Base-by-base conservation (phyloP, 1,140 invertebrate genomes). In the Zaprionus camerounensis region DNA sequence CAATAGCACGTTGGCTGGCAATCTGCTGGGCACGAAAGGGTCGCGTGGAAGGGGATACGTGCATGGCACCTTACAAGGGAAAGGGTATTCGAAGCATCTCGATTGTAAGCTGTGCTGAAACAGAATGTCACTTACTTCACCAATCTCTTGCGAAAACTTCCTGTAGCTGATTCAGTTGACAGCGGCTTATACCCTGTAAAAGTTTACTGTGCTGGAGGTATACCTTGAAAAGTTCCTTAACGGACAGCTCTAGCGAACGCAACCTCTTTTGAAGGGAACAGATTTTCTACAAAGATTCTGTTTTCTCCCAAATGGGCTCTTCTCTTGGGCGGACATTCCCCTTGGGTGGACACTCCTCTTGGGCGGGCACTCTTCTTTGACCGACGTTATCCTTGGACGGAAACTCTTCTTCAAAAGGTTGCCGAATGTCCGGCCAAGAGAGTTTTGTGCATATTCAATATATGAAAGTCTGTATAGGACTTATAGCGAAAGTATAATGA, bases 1-100 rank as follows among this genome's bases (percentile, higher is more conserved):
- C 13, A 66, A 28, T 66, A 66, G n/a, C 22, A 66, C 12, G 34
- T 51, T 51, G 17, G 20, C 20, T 2, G 20, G 9, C 11, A 51
- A 22, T 1, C 9, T 46, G n/a, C 41, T 17, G n/a, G n/a, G 9
- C 41, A 46, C 31, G 31, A 34, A 34, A 34, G 31, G 31, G 31
- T 34, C 31, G 31, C 31, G 2, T 11, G 9, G 31, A 31, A 11
- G n/a, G n/a, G 41, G 41, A 17, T 9, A n/a, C 41, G n/a, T 44
- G 5, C 38, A 15, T n/a, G 38, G 15, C 15, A 41, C 38, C 38
- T n/a, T 7, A n/a, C 6, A 17, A 46, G 41, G 41, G 41, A 46
- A 46, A 46, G 41, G n/a, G 41, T 3, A 46, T 46, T 6, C 41
- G 41, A n/a, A 44, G n/a, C 15, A 44, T 44, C 15, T 44, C 41